Base-by-base conservation (phyloP, 2,888 invertebrate genomes). In the Plebejus anna region DNA sequence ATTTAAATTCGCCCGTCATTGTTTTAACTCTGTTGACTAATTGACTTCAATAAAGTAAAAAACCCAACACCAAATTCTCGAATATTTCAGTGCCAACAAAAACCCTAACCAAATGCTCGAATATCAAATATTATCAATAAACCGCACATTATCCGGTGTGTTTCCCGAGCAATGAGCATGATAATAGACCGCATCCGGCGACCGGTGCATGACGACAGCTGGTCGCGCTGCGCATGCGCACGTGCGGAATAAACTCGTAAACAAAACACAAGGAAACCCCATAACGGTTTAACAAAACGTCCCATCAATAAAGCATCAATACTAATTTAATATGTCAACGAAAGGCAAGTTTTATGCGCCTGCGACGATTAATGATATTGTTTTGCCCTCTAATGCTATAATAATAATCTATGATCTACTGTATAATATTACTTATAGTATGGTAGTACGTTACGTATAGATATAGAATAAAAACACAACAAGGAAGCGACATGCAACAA, bases 61-160 rank as follows among this genome's bases (percentile, higher is more conserved):
- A 16, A 16, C 13, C 16, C 16, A 55, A 55, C 55, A 55, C 13
- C 16, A 16, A 16, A 55, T 16, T 55, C 13, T 55, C 4, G 4
- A 55, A 13, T 13, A 55, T 13, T 55, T 11, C 55, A 4, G 16
- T 55, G 11, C 4, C 55, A 55, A 55, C 16, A 55, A 55, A 55
- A 55, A 4, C 16, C 4, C 3, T 28, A 2, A 61, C 61, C 9
- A 28, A 61, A 9, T 28, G 28, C 28, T 28, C 22, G 59, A 59
- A 59, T 61, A 61, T 61, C 28, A 61, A 55, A 61, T 61, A 61
- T 61, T 61, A 61, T 61, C 61, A 61, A 28, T 28, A 61, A 61
- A 28, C 28, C 61, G 61, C 61, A 55, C 55, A 61, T 28, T 61
- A 61, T 28, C 61, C 61, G 7, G 59, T 61, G 22, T 11, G 28